Evolutionary conservation across 2,797 vertebrate genomes (phyloP).

Genomic region (Petrocephalus schoutedeni): DNA sequence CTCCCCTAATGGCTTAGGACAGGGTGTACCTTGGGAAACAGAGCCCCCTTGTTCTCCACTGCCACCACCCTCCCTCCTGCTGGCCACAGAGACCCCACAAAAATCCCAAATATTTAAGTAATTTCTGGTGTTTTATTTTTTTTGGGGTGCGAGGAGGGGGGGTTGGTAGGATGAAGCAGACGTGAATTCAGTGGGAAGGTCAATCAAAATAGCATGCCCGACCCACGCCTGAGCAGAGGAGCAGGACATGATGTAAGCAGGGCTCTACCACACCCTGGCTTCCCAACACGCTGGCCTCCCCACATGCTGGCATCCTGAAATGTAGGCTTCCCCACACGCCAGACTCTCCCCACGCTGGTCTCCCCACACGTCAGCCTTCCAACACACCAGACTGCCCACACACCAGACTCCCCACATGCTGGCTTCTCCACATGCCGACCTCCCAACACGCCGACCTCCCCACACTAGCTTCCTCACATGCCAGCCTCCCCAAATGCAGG

Average conservation of each 20-base stretch:
- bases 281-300: background rate
- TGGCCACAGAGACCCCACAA: constrained; percentile 14
- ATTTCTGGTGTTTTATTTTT: constrained; percentile 24
- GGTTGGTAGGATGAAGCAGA: background rate
- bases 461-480: too few species aligned
- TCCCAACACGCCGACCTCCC: too few species aligned
- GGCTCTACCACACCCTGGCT: background rate
- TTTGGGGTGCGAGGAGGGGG: background rate
- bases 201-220: background rate
- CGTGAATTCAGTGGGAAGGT: background rate
- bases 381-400: too few species aligned
- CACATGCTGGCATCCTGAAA: background rate
- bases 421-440: too few species aligned
- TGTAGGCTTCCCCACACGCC: too few species aligned
- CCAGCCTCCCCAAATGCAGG: background rate
- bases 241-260: background rate
- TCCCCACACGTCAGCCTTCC: too few species aligned
- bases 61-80: background rate
- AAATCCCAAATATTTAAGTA: constrained; percentile 23
- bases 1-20: background rate
- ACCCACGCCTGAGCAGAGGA: background rate
- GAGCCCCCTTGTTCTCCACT: constrained; percentile 18
- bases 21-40: constrained; percentile 22
- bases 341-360: too few species aligned
- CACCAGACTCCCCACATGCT: too few species aligned